Evolutionary conservation across 2,113 vertebrate species (phyloP), one percentile per base, ranked within the genome.

Genomic region (Clarias macrocephalus): DNA sequence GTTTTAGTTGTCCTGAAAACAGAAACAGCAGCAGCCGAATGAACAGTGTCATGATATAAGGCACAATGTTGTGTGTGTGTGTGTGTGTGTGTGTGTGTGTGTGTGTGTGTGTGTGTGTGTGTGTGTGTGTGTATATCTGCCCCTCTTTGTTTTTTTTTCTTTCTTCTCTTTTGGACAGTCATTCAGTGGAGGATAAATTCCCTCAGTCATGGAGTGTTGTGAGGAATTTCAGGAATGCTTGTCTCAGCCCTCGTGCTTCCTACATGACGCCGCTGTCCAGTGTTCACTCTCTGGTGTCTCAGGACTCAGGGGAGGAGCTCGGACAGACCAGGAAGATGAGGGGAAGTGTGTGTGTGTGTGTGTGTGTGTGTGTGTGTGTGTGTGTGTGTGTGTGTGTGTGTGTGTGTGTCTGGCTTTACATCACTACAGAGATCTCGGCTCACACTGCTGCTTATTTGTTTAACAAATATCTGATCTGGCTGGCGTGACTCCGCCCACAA

Each of bases 381-480:
- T 72, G 68, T 72, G 68, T 72, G 28, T 72, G 30, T 37, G 68
- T 37, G 33, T 19, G n/a, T n/a, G n/a, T n/a, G n/a, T n/a, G 30
- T 72, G 30, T 42, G 70, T 19, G 15, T 42, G 15, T 73, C 16
- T 19, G 28, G 28, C 7, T 48, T 48, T 48, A 48, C 48, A 48
- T 48, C 48, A 48, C 48, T 48, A 48, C 54, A 19, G 8, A 10
- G 19, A 92, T 33, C 18, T 60, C 89, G 82, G 33, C 84, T 83
- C 87, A 85, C 85, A 85, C 79, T 89, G 37, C 54, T 83, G 89
- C 85, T 84, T 18, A 94, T 95, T 95, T 95, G 93, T 92, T 94
- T 90, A 88, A 86, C 92, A 95, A 95, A 95, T 94, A 90, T n/a
- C 85, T 81, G 85, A 66, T 65, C 83, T 89, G 88, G 88, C 86